Percentiles rank a stretch among this genome's conserved stretches.
These are phyloP conservation scores for Hirtodrosophila duncani DNA, from an alignment of 2,888 invertebrate species.

Conservation along the genomic window DNA sequence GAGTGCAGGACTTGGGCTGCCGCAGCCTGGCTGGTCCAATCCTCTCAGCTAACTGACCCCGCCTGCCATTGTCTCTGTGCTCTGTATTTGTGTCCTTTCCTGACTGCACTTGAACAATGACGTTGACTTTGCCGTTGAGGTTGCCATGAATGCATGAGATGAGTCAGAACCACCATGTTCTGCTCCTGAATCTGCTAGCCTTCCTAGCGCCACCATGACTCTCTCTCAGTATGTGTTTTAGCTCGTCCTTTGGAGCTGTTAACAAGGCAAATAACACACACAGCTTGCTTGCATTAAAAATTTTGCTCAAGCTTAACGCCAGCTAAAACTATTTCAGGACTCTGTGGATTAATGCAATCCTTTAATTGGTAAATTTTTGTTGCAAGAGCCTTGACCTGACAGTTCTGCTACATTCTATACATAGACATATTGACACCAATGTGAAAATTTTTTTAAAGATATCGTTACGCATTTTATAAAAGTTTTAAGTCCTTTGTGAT, in stretches of 20 bases:
- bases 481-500: background rate
- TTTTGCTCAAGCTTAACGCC: constrained; percentile 31
- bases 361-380: constrained; percentile 32
- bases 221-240: background rate
- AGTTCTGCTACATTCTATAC: too few species aligned
- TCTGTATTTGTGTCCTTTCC: constrained; percentile 26
- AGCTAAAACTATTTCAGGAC: constrained; percentile 27
- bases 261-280: constrained; percentile 49
- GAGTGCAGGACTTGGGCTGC: constrained; percentile 6
- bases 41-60: background rate
- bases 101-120: constrained; percentile 51
- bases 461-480: constrained; percentile 5
- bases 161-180: constrained; percentile 1
- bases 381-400: background rate
- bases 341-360: background rate
- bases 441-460: constrained; percentile 16
- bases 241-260: constrained; percentile 40
- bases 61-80: background rate
- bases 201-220: background rate
- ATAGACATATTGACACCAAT: constrained; percentile 22
- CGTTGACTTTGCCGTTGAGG: constrained; percentile 45
- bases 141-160: constrained; percentile 38
- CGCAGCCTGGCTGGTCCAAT: background rate
- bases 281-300: constrained; percentile 34
- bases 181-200: constrained; percentile 3